Base-by-base conservation (phyloP, 2,113 vertebrate species). In the Eublepharis macularius region DNA sequence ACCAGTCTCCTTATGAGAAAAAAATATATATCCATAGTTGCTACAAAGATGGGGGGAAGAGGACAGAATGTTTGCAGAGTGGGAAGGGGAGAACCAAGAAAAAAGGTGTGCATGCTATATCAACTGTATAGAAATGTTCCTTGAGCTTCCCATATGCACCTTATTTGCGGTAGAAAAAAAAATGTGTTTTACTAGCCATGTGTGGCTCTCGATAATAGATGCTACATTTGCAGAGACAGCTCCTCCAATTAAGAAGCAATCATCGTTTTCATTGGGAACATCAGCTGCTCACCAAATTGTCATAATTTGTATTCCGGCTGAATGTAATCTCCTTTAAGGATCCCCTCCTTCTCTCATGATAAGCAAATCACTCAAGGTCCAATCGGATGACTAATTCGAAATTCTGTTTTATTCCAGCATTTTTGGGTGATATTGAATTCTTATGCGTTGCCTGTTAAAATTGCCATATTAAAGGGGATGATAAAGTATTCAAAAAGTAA, bases 401-500 rank as follows among this genome's bases (percentile, higher is more conserved):
- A 83, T 87, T 83, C 39, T 87, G 66, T 24, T 81, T 91, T 82
- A 68, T 85, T 6, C 68, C 57, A 80, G 73, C 41, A 66, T 84
- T 82, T 85, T 60, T 24, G 60, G 60, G 41, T 51, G 7, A 2
- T 87, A 91, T 84, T 84, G 63, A 87, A 89, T 88, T 85, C 45
- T n/a, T 88, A 63, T 16, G 19, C 16, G 84, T 88, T 83, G 76
- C 81, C 76, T 66, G 69, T 80, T 79, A 49, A 80, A 83, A 83
- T 83, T 84, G 1, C 21, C 68, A 2, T 81, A 77, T 69, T 84
- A 32, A 2, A 8, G 4, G n/a, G 68, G 4, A 43, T 81, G 1
- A 89, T 32, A 85, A 93, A 86, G 82, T 66, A 82, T 80, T 82
- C 1, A 12, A 78, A 85, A 80, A 80, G 39, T 0, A 0, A 77